A percentile compares a stretch with the other conserved stretches of the same genome.
phyloP scores from a whole-genome alignment of 2,113 vertebrate genomes.

The Ochotona curzoniae region DNA sequence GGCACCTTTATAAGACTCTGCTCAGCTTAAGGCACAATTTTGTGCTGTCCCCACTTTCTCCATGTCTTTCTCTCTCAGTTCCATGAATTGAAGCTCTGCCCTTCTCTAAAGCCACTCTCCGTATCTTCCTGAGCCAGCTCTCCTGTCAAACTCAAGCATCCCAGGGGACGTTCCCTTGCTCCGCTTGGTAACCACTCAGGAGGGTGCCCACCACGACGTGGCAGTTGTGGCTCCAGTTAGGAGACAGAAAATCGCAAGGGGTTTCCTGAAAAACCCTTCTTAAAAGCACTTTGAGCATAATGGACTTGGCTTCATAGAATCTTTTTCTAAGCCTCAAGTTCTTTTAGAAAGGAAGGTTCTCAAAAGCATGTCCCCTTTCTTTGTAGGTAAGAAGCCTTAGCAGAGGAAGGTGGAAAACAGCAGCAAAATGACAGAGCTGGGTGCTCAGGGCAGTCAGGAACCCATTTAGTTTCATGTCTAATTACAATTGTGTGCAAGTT shows the following conservation, averaged over 20 bases:
- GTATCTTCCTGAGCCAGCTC: rapidly evolving
- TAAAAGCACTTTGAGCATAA: not conserved
- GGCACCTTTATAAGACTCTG: not conserved
- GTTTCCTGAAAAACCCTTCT: not conserved
- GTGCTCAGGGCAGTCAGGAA: not conserved
- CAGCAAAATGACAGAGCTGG: not conserved
- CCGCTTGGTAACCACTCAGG: not conserved
- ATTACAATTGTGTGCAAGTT: not conserved
- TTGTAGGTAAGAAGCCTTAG: too few relatives aligned
- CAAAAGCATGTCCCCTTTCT: not conserved
- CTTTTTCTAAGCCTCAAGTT: not conserved
- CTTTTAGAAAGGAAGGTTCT: not conserved
- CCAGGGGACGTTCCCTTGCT: not conserved
- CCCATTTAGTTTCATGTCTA: not conserved
- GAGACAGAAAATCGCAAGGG: not conserved
- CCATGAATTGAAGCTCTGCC: not conserved
- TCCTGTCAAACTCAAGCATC: not conserved
- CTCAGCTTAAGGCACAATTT: not conserved
- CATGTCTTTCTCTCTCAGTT: not conserved
- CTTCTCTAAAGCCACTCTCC: not conserved
- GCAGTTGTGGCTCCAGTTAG: not conserved
- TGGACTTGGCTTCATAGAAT: not conserved
- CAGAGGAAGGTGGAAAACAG: too few relatives aligned
- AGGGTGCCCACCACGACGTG: too few relatives aligned
- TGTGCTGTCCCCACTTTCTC: not conserved